Base-by-base conservation (phyloP, 1,140 invertebrate species). In the Aleiodes sp. region DNA sequence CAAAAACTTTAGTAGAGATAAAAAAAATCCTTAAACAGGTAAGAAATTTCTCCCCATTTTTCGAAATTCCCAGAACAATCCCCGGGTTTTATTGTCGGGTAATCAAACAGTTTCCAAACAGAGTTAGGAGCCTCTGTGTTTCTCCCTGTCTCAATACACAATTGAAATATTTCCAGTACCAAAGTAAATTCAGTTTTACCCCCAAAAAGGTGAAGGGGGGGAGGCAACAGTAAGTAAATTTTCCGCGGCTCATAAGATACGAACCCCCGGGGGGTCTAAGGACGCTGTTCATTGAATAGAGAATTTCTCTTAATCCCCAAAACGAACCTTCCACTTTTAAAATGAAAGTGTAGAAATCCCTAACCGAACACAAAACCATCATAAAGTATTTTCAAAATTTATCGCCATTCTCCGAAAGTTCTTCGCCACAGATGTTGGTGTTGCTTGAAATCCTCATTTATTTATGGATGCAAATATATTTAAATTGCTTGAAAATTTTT, bases 401-500 rank as follows among this genome's bases (percentile, higher is more conserved):
- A 16, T 21, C 14, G n/a, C n/a, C n/a, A n/a, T n/a, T n/a, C 9
- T 52, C 16, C 9, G 12, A 52, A 16, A 19, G 10, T 1, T 52
- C 10, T 52, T 52, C 26, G 26, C n/a, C 26, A 52, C 46, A 52
- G 46, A 52, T 2, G 46, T 12, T 52, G 19, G n/a, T n/a, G 2
- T 52, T 4, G 16, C 14, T 12, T 14, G 12, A 24, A 21, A 3
- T 6, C 1, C 21, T 21, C 9, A 21, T 52, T 52, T 24, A 52
- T 52, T 52, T 52, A 52, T 52, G 46, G 46, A 52, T 26, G 46
- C 46, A 52, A 52, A 24, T 21, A 21, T 52, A 24, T 19, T 21
- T 19, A n/a, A n/a, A n/a, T n/a, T n/a, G n/a, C n/a, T n/a, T n/a
- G n/a, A n/a, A n/a, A n/a, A n/a, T n/a, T n/a, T n/a, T n/a, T n/a